Base-by-base conservation (phyloP, 1,140 invertebrate species). In the Sinonovacula constricta region DNA sequence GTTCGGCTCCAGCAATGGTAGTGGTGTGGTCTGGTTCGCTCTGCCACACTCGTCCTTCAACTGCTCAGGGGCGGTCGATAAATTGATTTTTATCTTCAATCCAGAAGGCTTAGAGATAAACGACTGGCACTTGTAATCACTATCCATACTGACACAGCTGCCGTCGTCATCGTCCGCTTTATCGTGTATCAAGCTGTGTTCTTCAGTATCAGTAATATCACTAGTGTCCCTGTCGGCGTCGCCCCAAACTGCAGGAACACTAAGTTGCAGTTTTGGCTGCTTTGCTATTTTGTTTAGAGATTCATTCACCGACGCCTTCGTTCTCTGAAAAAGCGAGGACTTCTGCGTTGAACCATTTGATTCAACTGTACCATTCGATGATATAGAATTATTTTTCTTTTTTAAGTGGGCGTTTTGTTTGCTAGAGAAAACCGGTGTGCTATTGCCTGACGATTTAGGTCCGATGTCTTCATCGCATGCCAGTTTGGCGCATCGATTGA, bases 1-100 rank as follows among this genome's bases (percentile, higher is more conserved):
- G 30, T 54, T 63, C 4, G 72, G 62, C 24, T 65, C 60, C 12
- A 76, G 63, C 5, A 59, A 22, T 3, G 72, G 72, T n/a, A n/a
- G n/a, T 0, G 72, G 72, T 2, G 71, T 65, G 1, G 22, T 36
- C 3, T 62, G 67, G 12, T 63, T 15, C 31, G 54, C 54, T n/a
- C 34, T 45, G 3, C 49, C 56, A 7, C n/a, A 15, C 1, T 65
- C 72, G 10, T 36, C 33, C n/a, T 31, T 26, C n/a, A 14, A 10
- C 28, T 66, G 24, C 4, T 7, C 12, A 28, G 51, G 12, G 7
- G 22, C 14, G 24, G 57, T 76, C 51, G 57, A 66, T 4, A 66
- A 56, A 67, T 60, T 76, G 18, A 76, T 33, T 45, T 76, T 76
- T 22, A 76, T 76, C 59, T 76, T 76, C 10, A 76, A 33, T 67